These are phyloP conservation scores for Taurulus bubalis DNA, from an alignment of 2,113 vertebrate genomes.

Conservation along the genomic window DNA sequence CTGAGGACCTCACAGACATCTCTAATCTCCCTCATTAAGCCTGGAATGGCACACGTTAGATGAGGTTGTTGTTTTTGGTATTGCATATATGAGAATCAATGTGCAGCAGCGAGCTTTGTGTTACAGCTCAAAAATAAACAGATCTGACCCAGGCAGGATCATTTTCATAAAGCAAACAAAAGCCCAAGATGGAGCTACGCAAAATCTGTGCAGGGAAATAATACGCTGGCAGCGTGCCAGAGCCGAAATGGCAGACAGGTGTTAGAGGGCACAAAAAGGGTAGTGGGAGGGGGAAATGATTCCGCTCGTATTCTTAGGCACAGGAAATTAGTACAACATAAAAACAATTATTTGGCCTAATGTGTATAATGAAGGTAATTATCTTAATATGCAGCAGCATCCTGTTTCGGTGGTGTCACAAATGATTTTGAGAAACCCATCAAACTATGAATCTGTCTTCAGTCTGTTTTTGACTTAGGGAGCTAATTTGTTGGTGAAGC, in stretches of 20 bases:
- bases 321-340: constrained; percentile 70
- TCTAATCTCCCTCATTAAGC: constrained; percentile 69
- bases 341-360: constrained; percentile 77
- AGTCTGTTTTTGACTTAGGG: constrained; percentile 39
- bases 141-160: constrained; percentile 51
- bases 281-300: constrained; percentile 49
- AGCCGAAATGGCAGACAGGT: constrained; percentile 77
- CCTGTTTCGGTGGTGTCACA: constrained; percentile 60
- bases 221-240: constrained; percentile 68
- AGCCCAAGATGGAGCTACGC: constrained; percentile 56
- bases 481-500: constrained; percentile 42
- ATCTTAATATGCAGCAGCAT: constrained; percentile 66
- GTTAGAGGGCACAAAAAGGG: constrained; percentile 73
- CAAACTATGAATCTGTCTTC: constrained; percentile 51
- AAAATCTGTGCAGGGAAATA: constrained; percentile 65
- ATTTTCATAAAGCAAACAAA: constrained; percentile 71
- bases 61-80: constrained; percentile 66
- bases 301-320: constrained; percentile 43
- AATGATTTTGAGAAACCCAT: constrained; percentile 60
- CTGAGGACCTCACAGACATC: constrained; percentile 34
- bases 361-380: constrained; percentile 76
- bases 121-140: constrained; percentile 60
- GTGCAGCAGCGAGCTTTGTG: constrained; percentile 32
- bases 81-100: constrained; percentile 37
- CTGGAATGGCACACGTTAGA: constrained; percentile 45